Base-by-base conservation (phyloP, 2,888 invertebrate genomes). In the Andrena trimmerana region DNA sequence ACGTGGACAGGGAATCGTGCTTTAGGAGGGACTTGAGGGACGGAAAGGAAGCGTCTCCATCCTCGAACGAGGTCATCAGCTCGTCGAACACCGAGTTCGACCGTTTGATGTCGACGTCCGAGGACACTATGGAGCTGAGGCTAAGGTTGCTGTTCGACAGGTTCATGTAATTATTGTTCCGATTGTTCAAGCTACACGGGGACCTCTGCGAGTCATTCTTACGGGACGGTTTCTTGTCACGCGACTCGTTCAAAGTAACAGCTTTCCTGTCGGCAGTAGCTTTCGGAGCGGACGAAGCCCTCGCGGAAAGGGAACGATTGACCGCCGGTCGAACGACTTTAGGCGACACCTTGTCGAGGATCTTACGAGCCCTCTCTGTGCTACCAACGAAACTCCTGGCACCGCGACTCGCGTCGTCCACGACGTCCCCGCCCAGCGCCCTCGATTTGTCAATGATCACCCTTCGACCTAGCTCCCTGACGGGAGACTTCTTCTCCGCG, bases 51-150 rank as follows among this genome's bases (percentile, higher is more conserved):
- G 68, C 95, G 91, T 96, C 69, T 91, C 96, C 96, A 88, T 96
- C 96, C 87, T 96, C 96, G 91, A 96, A 96, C 84, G 96, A 95
- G 87, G 96, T 96, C 94, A 96, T 96, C 90, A 96, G 95, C 93
- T 96, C 96, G 91, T 96, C 96, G 84, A 96, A 95, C 81, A 92
- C 81, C 0, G 91, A 93, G 71, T 91, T 92, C 65, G 93, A 92
- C 48, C 92, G 90, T 72, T 93, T 93, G n/a, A 90, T 84, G 63
- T 92, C 92, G 27, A 87, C 31, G 52, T 93, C 93, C 70, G 92
- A 92, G 63, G 92, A 92, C 1, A 92, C 84, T 68, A 92, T 92
- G 1, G 93, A 93, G 76, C 88, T 92, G 7, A 93, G 81, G 57
- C 93, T 93, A 5, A 92, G 83, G 67, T 91, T 92, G 69, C 93